phyloP scores from a whole-genome alignment of 2,888 invertebrate genomes.

The Eucera pruinosa region DNA sequence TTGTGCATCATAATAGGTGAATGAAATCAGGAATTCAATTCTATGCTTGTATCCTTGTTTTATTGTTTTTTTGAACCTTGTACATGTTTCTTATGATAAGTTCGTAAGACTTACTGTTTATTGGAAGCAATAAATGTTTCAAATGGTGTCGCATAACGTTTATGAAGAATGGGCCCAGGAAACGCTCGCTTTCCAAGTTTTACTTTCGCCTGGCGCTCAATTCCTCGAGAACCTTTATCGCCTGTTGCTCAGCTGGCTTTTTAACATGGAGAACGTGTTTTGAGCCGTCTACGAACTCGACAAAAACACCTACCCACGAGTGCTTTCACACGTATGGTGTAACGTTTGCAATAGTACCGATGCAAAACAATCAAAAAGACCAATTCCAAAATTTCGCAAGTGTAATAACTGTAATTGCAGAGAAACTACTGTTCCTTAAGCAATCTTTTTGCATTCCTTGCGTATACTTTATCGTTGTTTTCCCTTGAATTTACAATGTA shows the following conservation, averaged over 20 bases:
- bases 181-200: conserved; percentile 22
- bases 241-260: conserved; percentile 14
- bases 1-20: conserved; percentile 40
- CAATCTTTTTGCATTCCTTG: background rate
- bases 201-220: conserved; percentile 35
- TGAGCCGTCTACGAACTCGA: conserved; percentile 3
- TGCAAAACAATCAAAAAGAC: background rate
- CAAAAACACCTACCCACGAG: conserved; percentile 4
- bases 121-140: background rate
- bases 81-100: conserved; percentile 40
- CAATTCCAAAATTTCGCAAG: conserved; percentile 31
- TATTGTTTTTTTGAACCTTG: too few species aligned
- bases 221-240: conserved; percentile 12
- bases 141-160: background rate
- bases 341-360: background rate
- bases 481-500: background rate
- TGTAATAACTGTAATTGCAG: background rate
- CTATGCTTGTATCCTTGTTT: conserved; percentile 62
- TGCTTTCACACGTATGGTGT: conserved; percentile 20
- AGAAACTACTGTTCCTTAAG: background rate
- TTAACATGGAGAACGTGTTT: conserved; percentile 32
- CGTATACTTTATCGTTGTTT: background rate
- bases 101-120: conserved; percentile 5
- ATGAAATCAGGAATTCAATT: conserved; percentile 25
- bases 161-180: too few species aligned